Evolutionary conservation across 2,888 invertebrate species (phyloP).

Genomic region (Lepas anatifera): DNA sequence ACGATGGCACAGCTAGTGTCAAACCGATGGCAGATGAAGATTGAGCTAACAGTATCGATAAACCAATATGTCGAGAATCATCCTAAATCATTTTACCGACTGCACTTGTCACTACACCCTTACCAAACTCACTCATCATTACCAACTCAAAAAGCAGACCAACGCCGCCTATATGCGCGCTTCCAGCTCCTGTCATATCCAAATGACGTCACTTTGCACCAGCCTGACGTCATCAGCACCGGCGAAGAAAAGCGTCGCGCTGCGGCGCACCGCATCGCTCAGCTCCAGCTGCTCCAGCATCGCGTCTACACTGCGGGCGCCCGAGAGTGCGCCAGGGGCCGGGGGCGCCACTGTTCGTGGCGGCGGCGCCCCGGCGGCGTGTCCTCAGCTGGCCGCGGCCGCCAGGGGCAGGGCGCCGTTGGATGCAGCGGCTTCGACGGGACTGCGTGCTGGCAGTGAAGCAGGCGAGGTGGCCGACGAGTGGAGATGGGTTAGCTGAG

Average conservation of each 20-base stretch:
- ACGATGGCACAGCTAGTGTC: no score
- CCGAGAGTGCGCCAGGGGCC: background rate
- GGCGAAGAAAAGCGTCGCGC: background rate
- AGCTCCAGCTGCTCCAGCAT: background rate
- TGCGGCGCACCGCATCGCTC: background rate
- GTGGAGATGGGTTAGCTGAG: background rate
- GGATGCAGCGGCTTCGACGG: background rate
- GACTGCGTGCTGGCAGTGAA: no score
- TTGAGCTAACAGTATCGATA: no score
- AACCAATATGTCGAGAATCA: no score
- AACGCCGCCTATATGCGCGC: background rate
- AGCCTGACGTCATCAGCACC: background rate
- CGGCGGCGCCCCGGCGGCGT: background rate
- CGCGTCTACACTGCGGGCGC: background rate
- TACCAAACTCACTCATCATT: no score
- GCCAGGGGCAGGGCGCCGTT: background rate
- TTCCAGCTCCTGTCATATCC: conserved; percentile 1
- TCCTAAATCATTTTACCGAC: no score
- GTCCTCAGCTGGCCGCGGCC: background rate
- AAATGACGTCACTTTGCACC: background rate
- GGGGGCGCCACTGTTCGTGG: background rate
- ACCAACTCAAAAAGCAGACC: no score
- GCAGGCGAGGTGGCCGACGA: no score
- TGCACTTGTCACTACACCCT: no score
- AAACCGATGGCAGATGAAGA: no score